Evolutionary conservation across 2,888 invertebrate species (phyloP).

Genomic region (Saturnia pavonia): DNA sequence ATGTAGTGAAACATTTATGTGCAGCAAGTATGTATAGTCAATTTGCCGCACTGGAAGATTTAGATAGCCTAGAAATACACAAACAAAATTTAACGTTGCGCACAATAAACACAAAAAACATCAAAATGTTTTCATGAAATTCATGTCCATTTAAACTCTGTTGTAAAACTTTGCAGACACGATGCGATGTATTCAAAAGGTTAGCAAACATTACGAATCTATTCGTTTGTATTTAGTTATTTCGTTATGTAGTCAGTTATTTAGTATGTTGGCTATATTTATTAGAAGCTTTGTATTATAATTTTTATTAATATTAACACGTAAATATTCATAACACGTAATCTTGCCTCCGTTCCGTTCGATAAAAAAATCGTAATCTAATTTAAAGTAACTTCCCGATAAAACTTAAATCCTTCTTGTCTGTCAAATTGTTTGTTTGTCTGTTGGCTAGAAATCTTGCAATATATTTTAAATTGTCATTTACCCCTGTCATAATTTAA

Average conservation of each 20-base stretch:
- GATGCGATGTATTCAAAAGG: constrained; percentile 3
- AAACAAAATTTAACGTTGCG: not conserved
- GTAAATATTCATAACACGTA: too few relatives aligned
- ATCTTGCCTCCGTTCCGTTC: too few relatives aligned
- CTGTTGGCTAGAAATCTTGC: too few relatives aligned
- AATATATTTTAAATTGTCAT: too few relatives aligned
- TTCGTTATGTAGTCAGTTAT: not conserved
- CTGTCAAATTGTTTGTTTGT: too few relatives aligned
- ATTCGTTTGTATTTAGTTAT: not conserved
- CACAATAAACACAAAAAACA: not conserved
- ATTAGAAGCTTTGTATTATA: not conserved
- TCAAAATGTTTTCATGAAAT: not conserved
- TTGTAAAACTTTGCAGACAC: not conserved
- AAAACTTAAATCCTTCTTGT: too few relatives aligned
- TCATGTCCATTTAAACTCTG: constrained; percentile 6
- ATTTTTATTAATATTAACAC: too few relatives aligned
- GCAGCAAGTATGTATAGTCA: not conserved
- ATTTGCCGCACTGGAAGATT: not conserved
- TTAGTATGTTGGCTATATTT: not conserved
- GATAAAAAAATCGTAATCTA: too few relatives aligned
- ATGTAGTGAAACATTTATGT: not conserved
- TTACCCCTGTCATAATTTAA: too few relatives aligned
- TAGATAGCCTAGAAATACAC: not conserved
- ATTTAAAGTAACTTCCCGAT: too few relatives aligned
- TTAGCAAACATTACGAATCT: not conserved